Conservation (phyloP, 1,140 invertebrate genomes). For the Bombus balteatus region DNA sequence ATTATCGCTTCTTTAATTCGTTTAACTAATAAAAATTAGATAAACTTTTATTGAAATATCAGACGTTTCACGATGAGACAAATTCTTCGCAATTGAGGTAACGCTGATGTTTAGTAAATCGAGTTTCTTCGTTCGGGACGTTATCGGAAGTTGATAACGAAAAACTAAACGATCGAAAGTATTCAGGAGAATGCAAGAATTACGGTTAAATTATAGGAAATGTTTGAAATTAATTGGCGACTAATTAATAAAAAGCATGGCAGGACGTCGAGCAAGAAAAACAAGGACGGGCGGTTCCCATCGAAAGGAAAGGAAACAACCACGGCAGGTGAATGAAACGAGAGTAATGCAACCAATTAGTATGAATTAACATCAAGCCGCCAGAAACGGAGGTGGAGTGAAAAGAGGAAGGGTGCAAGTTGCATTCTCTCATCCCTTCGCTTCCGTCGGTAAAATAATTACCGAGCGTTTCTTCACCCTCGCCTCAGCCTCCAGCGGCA, state of each 20-base stretch:
- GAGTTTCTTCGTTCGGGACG: background rate
- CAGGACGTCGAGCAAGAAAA: background rate
- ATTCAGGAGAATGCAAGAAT: too few species aligned
- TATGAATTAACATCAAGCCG: constrained; percentile 64
- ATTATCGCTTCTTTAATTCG: too few species aligned
- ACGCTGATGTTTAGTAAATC: too few species aligned
- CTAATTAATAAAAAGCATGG: background rate
- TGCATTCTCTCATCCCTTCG: constrained; percentile 26
- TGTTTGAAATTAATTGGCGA: too few species aligned
- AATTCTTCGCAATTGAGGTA: too few species aligned
- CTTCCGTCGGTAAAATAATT: constrained; percentile 50
- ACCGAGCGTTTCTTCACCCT: constrained; percentile 35
- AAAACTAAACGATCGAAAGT: background rate
- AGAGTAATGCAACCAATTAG: constrained; percentile 67
- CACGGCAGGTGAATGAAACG: constrained; percentile 56
- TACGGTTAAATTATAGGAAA: background rate
- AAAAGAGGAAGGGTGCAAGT: constrained; percentile 11
- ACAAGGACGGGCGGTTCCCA: background rate
- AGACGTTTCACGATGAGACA: background rate
- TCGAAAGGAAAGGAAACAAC: constrained; percentile 6
- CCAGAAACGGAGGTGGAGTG: background rate
- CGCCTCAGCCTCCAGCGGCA: background rate
- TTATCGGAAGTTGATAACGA: background rate
- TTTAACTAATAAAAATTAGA: background rate
- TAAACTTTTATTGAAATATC: background rate